A percentile compares a stretch with the other conserved stretches of the same genome.
phyloP scores from a whole-genome alignment of 2,113 vertebrate species.

The Pantherophis guttatus region DNA sequence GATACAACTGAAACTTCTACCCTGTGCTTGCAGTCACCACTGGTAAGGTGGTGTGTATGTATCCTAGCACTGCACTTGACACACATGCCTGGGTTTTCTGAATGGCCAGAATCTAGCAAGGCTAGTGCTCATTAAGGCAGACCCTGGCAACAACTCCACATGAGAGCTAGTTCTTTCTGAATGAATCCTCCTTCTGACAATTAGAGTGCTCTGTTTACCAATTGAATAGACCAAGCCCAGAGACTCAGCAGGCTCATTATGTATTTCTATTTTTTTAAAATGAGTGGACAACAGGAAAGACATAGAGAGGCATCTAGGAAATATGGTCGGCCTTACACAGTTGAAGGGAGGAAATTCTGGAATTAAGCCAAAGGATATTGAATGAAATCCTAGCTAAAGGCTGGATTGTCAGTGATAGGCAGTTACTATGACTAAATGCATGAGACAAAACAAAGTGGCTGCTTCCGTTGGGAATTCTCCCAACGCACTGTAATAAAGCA shows the following conservation, averaged over 20 bases:
- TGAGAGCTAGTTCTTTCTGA: background rate
- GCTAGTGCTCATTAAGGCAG: background rate
- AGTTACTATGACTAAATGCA: background rate
- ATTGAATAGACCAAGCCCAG: background rate
- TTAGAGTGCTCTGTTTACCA: fast-evolving
- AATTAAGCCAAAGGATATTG: background rate
- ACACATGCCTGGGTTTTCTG: background rate
- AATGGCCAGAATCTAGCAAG: constrained; percentile 13
- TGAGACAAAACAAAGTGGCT: background rate
- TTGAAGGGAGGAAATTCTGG: background rate
- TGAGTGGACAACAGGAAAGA: background rate
- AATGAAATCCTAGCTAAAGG: background rate
- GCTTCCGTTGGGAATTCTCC: constrained; percentile 9
- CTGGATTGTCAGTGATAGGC: background rate
- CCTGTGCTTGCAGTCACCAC: background rate
- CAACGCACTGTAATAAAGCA: background rate
- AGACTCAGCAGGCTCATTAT: background rate
- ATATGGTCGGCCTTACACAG: background rate
- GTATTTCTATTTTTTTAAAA: background rate
- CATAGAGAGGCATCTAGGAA: background rate
- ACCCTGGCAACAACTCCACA: background rate
- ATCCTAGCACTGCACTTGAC: background rate
- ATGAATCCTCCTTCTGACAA: background rate
- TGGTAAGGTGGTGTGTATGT: background rate
- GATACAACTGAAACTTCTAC: background rate